A percentile compares a stretch with the other conserved stretches of the same genome.
Evolutionary conservation across 2,797 vertebrate species (phyloP).

Genomic region (Micrastur ruficollis): DNA sequence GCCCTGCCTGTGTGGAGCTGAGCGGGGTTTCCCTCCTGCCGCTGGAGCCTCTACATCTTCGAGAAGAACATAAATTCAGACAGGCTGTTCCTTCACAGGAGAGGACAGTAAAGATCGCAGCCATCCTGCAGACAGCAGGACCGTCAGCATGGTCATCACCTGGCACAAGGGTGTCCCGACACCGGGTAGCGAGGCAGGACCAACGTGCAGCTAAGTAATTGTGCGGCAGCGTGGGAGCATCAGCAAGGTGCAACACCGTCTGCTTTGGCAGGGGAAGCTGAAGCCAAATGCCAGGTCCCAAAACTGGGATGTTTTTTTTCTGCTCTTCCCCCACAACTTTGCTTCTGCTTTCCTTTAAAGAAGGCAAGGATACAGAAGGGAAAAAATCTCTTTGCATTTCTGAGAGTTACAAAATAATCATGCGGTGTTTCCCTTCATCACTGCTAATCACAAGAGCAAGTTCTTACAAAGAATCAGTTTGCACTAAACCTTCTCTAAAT

Average conservation of each 20-base stretch:
- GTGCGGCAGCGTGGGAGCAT: neutral
- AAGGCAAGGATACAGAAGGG: neutral
- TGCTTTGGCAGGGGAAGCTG: neutral
- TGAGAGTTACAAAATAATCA: neutral
- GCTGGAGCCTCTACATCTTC: neutral
- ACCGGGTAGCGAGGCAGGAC: neutral
- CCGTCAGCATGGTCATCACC: neutral
- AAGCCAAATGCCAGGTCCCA: neutral
- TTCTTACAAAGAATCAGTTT: slow-evolving; percentile 8
- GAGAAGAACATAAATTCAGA: neutral
- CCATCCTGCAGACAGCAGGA: neutral
- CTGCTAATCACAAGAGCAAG: neutral
- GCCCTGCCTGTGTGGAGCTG: neutral
- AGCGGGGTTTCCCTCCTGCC: neutral
- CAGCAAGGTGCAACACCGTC: fast-evolving
- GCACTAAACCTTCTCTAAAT: slow-evolving; percentile 9
- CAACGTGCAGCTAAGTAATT: fast-evolving
- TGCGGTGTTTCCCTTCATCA: neutral
- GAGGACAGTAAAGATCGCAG: neutral
- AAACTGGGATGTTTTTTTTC: neutral
- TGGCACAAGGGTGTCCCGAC: neutral
- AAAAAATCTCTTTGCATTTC: neutral
- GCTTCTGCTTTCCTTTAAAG: neutral
- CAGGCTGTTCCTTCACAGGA: neutral
- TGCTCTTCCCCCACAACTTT: neutral